Evolutionary conservation across 2,888 invertebrate species (phyloP).

Genomic region (Plagiodera versicolora): DNA sequence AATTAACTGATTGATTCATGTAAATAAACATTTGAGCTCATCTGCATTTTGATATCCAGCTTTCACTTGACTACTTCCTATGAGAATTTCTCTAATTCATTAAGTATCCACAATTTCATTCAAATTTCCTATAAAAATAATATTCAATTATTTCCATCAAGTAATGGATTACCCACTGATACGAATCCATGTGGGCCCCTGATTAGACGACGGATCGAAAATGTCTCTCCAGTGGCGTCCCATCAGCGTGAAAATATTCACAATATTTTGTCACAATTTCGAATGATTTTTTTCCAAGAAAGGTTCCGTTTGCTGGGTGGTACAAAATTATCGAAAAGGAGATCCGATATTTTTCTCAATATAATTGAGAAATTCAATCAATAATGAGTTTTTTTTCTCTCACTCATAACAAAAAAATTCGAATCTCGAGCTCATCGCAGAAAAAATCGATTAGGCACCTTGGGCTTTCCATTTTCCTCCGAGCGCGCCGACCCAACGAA

Average conservation of each 20-base stretch:
- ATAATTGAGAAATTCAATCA: too few species aligned
- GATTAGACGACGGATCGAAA: background rate
- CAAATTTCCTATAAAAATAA: background rate
- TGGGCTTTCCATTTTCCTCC: too few species aligned
- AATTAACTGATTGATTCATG: background rate
- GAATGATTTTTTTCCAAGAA: background rate
- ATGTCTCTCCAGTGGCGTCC: background rate
- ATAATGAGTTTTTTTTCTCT: too few species aligned
- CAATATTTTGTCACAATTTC: background rate
- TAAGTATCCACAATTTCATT: background rate
- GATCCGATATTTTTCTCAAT: too few species aligned
- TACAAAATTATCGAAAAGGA: too few species aligned
- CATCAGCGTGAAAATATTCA: background rate
- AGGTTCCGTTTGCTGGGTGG: too few species aligned
- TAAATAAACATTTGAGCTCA: background rate
- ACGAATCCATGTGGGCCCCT: background rate
- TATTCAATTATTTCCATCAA: background rate
- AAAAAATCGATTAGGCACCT: too few species aligned
- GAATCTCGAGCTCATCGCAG: too few species aligned
- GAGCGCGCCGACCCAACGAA: background rate
- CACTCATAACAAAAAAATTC: too few species aligned
- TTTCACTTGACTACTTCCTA: background rate
- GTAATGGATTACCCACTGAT: slow-evolving; percentile 1
- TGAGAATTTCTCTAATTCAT: background rate
- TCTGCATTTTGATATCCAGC: background rate